These are phyloP conservation scores for Dolichopus griseipennis DNA, from an alignment of 2,888 invertebrate genomes.

Conservation along the genomic window DNA sequence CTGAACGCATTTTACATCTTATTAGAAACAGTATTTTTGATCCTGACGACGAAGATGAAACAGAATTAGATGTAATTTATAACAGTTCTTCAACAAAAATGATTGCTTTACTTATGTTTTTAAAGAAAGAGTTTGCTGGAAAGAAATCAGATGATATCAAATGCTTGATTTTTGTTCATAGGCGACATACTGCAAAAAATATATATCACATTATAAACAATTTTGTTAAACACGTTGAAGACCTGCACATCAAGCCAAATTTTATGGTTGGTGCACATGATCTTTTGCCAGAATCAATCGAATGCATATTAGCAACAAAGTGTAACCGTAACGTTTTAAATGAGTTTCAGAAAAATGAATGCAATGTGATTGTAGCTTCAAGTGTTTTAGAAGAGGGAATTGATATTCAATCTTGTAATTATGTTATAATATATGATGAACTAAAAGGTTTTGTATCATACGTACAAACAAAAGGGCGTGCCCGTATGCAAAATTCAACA, in stretches of 20 bases:
- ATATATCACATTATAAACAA: conserved; percentile 58
- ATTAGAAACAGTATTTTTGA: conserved; percentile 48
- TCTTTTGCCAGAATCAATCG: conserved; percentile 27
- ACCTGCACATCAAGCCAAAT: conserved; percentile 54
- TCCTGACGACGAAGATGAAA: conserved; percentile 26
- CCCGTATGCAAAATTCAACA: conserved; percentile 55
- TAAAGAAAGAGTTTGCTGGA: conserved; percentile 50
- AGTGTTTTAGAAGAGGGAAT: conserved; percentile 86
- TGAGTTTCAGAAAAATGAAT: conserved; percentile 50
- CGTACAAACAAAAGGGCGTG: conserved; percentile 82
- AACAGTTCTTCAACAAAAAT: conserved; percentile 59
- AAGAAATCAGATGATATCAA: conserved; percentile 33
- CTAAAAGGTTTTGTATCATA: conserved; percentile 70
- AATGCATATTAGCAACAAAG: conserved; percentile 31
- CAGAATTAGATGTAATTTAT: conserved; percentile 38
- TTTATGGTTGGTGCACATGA: conserved; percentile 57
- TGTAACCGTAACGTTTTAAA: conserved; percentile 38
- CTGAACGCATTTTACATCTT: conserved; percentile 45
- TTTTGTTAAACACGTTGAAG: conserved; percentile 43
- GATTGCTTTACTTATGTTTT: conserved; percentile 49
- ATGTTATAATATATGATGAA: conserved; percentile 66
- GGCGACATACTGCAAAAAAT: conserved; percentile 64
- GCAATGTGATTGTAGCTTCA: conserved; percentile 63
- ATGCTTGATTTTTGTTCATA: conserved; percentile 37
- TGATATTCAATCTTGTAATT: conserved; percentile 72